phyloP scores from a whole-genome alignment of 2,888 invertebrate species.

The Barypeithes pellucidus region DNA sequence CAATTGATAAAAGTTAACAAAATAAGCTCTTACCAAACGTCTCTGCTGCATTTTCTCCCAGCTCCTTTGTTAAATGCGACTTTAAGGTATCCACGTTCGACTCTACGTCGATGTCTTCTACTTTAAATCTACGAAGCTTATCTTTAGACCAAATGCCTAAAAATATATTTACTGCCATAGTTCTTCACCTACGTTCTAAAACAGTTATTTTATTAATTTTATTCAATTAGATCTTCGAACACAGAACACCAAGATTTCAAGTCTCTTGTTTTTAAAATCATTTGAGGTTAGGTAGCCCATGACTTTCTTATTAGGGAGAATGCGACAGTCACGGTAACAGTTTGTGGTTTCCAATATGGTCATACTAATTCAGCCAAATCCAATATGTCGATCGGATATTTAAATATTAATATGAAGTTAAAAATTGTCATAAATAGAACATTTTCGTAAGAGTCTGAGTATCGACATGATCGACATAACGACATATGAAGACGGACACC shows the following conservation, averaged over 20 bases:
- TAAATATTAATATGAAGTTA: too few relatives aligned
- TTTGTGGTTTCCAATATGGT: too few relatives aligned
- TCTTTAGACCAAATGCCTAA: constrained; percentile 73
- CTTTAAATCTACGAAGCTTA: constrained; percentile 73
- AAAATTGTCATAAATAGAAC: too few relatives aligned
- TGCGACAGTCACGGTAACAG: too few relatives aligned
- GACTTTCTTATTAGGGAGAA: background rate
- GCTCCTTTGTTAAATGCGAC: constrained; percentile 55
- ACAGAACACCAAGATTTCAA: too few relatives aligned
- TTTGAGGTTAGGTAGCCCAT: background rate
- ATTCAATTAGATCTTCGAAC: too few relatives aligned
- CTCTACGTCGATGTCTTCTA: constrained; percentile 77
- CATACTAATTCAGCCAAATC: too few relatives aligned
- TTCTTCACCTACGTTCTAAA: background rate
- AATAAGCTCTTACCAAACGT: constrained; percentile 35
- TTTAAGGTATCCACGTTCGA: constrained; percentile 76
- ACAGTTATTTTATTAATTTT: background rate
- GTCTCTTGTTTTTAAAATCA: background rate
- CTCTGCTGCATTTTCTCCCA: constrained; percentile 37
- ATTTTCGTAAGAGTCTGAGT: too few relatives aligned
- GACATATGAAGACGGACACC: too few relatives aligned
- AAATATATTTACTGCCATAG: constrained; percentile 58
- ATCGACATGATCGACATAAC: too few relatives aligned
- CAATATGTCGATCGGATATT: too few relatives aligned
- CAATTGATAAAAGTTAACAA: background rate